Conservation (phyloP, 1,140 invertebrate genomes). For the Danaus plexippus region DNA sequence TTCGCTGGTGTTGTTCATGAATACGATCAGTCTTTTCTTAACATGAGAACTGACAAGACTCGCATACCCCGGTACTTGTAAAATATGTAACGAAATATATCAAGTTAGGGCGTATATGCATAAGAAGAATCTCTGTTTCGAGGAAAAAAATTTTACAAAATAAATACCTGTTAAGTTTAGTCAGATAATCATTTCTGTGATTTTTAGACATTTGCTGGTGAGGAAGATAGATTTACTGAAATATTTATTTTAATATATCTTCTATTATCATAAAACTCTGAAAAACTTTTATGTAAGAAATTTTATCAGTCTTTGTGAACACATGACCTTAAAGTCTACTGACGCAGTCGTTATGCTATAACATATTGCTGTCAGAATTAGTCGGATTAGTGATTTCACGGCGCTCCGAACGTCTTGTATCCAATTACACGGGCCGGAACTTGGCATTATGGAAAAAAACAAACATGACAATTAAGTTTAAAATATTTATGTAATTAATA, state of each 20-base stretch:
- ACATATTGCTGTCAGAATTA: slow-evolving; percentile 71
- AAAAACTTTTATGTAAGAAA: not conserved
- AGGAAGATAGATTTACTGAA: not conserved
- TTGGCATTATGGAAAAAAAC: slow-evolving; percentile 56
- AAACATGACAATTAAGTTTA: slow-evolving; percentile 50
- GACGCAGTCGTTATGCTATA: slow-evolving; percentile 57
- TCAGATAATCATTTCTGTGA: not conserved
- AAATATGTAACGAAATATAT: slow-evolving; percentile 16
- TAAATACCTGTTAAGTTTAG: not conserved
- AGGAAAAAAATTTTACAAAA: not conserved
- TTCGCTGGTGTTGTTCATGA: slow-evolving; percentile 18
- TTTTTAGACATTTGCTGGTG: not conserved
- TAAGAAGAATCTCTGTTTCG: not conserved
- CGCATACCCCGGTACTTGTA: no score
- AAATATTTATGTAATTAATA: slow-evolving; percentile 13
- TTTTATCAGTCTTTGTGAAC: slow-evolving; percentile 1
- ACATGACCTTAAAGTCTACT: slow-evolving; percentile 26
- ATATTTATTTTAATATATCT: not conserved
- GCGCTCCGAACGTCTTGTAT: slow-evolving; percentile 51
- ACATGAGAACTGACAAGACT: slow-evolving; percentile 6
- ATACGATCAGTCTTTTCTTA: slow-evolving; percentile 16
- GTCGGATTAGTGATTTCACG: slow-evolving; percentile 70
- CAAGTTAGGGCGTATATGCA: slow-evolving; percentile 12
- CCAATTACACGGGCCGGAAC: slow-evolving; percentile 64
- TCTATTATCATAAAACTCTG: not conserved